phyloP scores from a whole-genome alignment of 2,113 vertebrate genomes.

The Gavia stellata region DNA sequence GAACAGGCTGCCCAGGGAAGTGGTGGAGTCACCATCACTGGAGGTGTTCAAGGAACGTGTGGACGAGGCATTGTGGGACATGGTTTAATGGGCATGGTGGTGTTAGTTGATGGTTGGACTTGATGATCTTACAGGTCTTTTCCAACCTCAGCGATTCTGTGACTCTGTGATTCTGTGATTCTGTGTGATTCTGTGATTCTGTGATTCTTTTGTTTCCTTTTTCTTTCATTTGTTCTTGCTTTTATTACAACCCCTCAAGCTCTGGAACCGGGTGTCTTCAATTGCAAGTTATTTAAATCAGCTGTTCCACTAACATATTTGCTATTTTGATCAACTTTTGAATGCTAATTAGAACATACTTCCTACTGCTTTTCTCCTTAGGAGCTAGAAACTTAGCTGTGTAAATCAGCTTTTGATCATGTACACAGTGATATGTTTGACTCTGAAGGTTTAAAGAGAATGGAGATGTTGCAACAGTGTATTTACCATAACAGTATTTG shows the following conservation, averaged over 20 bases:
- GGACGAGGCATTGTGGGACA: no score
- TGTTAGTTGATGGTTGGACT: no score
- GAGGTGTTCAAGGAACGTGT: no score
- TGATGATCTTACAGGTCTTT: no score
- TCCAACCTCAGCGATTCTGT: no score
- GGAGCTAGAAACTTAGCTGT: slow-evolving; percentile 12
- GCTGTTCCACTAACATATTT: neutral
- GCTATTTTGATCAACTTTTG: slow-evolving; percentile 46
- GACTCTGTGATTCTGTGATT: no score
- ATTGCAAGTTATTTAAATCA: slow-evolving; percentile 43
- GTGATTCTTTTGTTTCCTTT: neutral
- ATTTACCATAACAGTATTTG: neutral
- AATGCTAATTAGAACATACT: slow-evolving; percentile 24
- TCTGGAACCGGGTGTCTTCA: slow-evolving; percentile 31
- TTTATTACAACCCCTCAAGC: slow-evolving; percentile 14
- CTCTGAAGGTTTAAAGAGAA: neutral
- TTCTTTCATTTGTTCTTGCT: neutral
- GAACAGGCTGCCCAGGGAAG: no score
- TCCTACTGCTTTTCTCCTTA: slow-evolving; percentile 33
- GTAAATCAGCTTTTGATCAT: slow-evolving; percentile 53
- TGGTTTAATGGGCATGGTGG: no score
- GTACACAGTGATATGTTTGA: slow-evolving; percentile 19
- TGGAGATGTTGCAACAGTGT: neutral
- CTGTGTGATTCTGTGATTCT: no score
- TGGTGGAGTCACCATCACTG: no score